Percentiles rank a stretch among this genome's conserved stretches.
These are phyloP conservation scores for Macrosoma leucophasiata DNA, from an alignment of 2,888 invertebrate genomes.

Conservation along the genomic window DNA sequence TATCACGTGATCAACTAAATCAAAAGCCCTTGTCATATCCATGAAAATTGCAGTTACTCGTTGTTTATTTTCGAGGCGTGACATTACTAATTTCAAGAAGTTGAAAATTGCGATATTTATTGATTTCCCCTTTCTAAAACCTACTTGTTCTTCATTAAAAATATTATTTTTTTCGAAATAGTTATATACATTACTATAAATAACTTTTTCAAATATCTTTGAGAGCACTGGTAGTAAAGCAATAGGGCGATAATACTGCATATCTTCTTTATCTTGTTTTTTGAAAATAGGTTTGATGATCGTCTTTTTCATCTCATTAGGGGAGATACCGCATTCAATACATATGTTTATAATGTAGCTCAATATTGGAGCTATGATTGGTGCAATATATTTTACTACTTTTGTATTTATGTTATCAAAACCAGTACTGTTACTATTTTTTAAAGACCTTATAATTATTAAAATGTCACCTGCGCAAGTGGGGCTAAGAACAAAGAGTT, in stretches of 20 bases:
- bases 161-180: constrained; percentile 1
- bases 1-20: constrained; percentile 10
- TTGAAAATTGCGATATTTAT: constrained; percentile 10
- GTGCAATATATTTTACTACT: neutral
- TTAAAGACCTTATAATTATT: neutral
- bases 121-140: constrained; percentile 5
- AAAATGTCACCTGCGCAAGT: neutral
- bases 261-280: constrained; percentile 3
- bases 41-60: constrained; percentile 6
- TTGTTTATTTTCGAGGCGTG: constrained; percentile 3
- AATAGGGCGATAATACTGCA: constrained; percentile 8
- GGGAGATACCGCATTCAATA: constrained; percentile 3
- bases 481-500: neutral
- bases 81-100: constrained; percentile 1
- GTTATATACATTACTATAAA: neutral
- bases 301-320: constrained; percentile 3
- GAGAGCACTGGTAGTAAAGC: constrained; percentile 6
- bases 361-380: constrained; percentile 1
- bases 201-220: constrained; percentile 4
- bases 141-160: constrained; percentile 1
- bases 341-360: constrained; percentile 1
- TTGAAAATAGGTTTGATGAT: constrained; percentile 8
- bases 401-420: constrained; percentile 1
- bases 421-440: neutral
- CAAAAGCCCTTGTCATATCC: constrained; percentile 17